Base-by-base conservation (phyloP, 2,797 vertebrate species). In the Sardinella longiceps region DNA sequence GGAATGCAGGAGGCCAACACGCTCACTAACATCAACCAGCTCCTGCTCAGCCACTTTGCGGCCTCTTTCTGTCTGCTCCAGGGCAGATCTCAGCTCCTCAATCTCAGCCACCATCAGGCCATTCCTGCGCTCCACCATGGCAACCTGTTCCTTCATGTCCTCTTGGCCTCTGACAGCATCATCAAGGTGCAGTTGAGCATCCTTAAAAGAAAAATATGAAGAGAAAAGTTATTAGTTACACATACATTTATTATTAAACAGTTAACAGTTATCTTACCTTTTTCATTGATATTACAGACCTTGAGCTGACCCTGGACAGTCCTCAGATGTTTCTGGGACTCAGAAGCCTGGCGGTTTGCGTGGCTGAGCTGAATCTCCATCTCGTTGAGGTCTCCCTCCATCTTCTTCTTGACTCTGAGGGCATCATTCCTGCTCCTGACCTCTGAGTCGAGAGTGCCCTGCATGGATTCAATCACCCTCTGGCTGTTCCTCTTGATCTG, bases 311-410 rank as follows among this genome's bases (percentile, higher is more conserved):
- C 92, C 88, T 97, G 97, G 37, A 97, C 86, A 0, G 92, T 94
- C 85, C 95, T 96, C 70, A 98, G 93, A 85, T 98, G 96, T 86
- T 97, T 98, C 92, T 97, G 96, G 85, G 95, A 93, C 88, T 98
- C 97, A 37, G 94, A 88, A 50, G 92, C 93, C 88, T 97, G 97
- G 33, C 94, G 94, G 90, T 96, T 97, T 91, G 96, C 93, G 20
- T 96, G 97, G 87, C 95, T 95, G 85, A 98, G 92, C 91, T 97
- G 97, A 84, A 97, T 95, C 92, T 97, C 97, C 96, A 97, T 94
- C 91, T 97, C 96, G 46, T 95, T 96, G 85, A 97, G 93, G 74
- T 96, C 96, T 83, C 96, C 95, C 86, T 97, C 97, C 96, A 96
- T 97, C 93, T 97, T 98, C 95, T 97, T 98, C 92, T 97, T 98